These are phyloP conservation scores for Syngnathus acus DNA, from an alignment of 2,797 vertebrate species.

Conservation along the genomic window DNA sequence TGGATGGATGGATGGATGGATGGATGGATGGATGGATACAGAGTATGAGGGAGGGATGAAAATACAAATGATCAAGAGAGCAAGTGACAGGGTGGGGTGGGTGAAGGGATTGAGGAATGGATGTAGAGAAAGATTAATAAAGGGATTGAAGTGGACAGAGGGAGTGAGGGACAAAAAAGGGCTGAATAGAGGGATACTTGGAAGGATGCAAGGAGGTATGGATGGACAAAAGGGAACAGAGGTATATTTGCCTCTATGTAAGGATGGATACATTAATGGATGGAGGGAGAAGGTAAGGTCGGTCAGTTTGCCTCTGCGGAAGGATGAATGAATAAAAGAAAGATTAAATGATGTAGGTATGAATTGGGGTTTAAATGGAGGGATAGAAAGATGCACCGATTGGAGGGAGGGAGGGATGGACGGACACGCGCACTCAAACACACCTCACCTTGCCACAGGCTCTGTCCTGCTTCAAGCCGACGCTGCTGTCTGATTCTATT, in stretches of 20 bases:
- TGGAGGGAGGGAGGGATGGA: constrained; percentile 30
- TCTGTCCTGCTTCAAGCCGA: constrained; percentile 56
- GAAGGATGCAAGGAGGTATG: not conserved
- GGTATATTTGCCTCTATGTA: not conserved
- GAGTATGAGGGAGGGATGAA: constrained; percentile 60
- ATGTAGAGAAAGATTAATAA: not conserved
- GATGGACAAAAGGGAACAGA: not conserved
- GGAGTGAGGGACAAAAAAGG: constrained; percentile 69
- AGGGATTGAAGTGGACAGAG: constrained; percentile 12
- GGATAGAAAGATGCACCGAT: constrained; percentile 3
- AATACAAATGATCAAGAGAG: constrained; percentile 32
- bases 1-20: not conserved
- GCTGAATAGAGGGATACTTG: constrained; percentile 33
- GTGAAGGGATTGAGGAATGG: not conserved
- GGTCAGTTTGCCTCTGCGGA: not conserved
- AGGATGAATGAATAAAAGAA: not conserved
- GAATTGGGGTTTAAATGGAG: not conserved
- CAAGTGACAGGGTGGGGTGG: constrained; percentile 52
- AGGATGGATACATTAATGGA: not conserved
- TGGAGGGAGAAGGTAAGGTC: not conserved
- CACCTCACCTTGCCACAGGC: constrained; percentile 68
- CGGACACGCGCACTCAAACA: constrained; percentile 8
- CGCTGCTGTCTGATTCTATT: constrained; percentile 47
- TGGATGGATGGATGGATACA: constrained; percentile 5
- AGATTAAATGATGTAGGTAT: not conserved